phyloP scores from a whole-genome alignment of 2,113 vertebrate species.

The Macaca nemestrina region DNA sequence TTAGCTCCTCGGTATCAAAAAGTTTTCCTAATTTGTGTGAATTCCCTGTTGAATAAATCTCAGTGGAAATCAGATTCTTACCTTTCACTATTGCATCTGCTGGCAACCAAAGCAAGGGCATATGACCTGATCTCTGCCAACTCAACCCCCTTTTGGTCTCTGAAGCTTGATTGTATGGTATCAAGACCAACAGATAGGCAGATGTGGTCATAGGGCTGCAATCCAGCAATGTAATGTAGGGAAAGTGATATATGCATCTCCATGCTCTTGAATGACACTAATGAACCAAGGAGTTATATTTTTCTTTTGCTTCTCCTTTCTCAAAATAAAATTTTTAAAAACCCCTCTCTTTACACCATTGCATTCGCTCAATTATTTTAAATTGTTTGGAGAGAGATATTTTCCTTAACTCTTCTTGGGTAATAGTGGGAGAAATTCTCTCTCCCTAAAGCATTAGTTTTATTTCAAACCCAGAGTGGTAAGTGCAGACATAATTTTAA shows the following conservation, averaged over 20 bases:
- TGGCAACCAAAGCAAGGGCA: not conserved
- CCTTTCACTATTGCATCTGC: not conserved
- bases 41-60: not conserved
- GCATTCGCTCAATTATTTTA: not conserved
- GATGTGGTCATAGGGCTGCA: not conserved
- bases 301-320: not conserved
- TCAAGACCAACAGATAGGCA: not conserved
- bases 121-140: not conserved
- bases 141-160: not conserved
- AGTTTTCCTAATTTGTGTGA: not conserved
- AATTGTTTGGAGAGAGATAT: constrained; percentile 20
- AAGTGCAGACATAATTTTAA: not conserved
- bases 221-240: not conserved
- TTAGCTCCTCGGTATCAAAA: not conserved
- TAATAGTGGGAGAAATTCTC: not conserved
- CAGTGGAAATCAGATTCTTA: constrained; percentile 8
- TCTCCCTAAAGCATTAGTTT: not conserved
- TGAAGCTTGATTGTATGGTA: not conserved
- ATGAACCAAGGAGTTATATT: not conserved
- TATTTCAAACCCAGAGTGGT: not conserved
- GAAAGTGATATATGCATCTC: not conserved
- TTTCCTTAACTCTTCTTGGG: not conserved
- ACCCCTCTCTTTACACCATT: not conserved
- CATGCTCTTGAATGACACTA: not conserved
- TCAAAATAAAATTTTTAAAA: not conserved